Evolutionary conservation across 2,113 vertebrate species (phyloP).

Genomic region (Nerophis lumbriciformis): DNA sequence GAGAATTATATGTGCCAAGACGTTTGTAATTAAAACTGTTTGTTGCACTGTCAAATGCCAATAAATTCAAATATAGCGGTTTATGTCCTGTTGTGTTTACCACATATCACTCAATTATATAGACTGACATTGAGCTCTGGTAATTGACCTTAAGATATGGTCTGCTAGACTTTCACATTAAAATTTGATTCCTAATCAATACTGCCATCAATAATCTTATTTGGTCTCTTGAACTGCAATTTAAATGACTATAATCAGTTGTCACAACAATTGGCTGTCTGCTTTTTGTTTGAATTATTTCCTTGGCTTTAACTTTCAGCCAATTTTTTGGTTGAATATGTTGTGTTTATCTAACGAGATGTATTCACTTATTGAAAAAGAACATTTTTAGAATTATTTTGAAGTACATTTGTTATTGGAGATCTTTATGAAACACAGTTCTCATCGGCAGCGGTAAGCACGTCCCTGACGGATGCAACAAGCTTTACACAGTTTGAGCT

Average conservation of each 20-base stretch:
- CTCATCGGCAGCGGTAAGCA: too few relatives aligned
- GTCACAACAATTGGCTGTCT: slow-evolving; percentile 3
- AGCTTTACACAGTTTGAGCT: too few relatives aligned
- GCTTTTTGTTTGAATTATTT: slow-evolving; percentile 10
- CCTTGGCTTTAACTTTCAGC: not conserved
- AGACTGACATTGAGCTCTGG: slow-evolving; percentile 26
- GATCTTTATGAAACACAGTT: too few relatives aligned
- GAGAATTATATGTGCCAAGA: slow-evolving; percentile 66
- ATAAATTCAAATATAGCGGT: not conserved
- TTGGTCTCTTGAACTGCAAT: slow-evolving; percentile 24
- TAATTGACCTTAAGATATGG: slow-evolving; percentile 53
- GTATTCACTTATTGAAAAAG: not conserved
- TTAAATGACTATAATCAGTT: slow-evolving; percentile 42
- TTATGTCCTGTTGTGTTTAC: slow-evolving; percentile 6
- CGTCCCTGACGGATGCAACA: too few relatives aligned
- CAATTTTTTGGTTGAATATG: too few relatives aligned
- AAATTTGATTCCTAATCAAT: slow-evolving; percentile 60
- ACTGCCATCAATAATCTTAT: slow-evolving; percentile 30
- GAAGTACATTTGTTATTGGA: too few relatives aligned
- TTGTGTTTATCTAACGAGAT: not conserved
- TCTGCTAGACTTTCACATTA: slow-evolving; percentile 36
- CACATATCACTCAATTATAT: slow-evolving; percentile 23
- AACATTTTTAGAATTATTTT: not conserved
- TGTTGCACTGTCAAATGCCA: not conserved
- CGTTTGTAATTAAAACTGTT: slow-evolving; percentile 71